These are phyloP conservation scores for Hippocampus comes DNA, from an alignment of 2,113 vertebrate species.

Conservation along the genomic window DNA sequence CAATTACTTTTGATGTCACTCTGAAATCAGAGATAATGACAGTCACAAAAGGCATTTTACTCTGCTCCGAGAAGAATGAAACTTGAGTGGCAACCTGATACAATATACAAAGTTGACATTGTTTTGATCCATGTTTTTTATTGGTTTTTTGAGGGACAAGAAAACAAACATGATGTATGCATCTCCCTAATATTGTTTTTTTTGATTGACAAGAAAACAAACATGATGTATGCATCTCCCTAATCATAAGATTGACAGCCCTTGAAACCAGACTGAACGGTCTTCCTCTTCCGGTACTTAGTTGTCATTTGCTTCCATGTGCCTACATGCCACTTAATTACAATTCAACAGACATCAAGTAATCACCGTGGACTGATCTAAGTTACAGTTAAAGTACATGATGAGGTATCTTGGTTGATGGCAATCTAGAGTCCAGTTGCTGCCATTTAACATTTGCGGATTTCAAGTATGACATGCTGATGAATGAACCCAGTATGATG, in stretches of 20 bases:
- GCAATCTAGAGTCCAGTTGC: constrained; percentile 25
- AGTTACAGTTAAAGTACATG: background rate
- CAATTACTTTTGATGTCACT: too few species aligned
- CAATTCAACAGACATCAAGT: background rate
- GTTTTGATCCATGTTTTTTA: background rate
- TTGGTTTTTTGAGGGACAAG: constrained; percentile 4
- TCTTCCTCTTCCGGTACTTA: background rate
- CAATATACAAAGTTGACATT: background rate
- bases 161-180: constrained; percentile 3
- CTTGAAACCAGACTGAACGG: background rate
- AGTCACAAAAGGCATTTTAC: too few species aligned
- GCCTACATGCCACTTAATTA: background rate
- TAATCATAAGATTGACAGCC: background rate
- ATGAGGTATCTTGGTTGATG: constrained; percentile 53
- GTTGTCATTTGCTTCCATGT: background rate
- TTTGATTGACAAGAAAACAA: constrained; percentile 7
- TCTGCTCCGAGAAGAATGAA: too few species aligned
- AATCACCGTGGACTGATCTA: background rate
- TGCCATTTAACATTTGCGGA: background rate
- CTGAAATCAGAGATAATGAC: too few species aligned
- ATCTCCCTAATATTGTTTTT: background rate
- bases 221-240: background rate
- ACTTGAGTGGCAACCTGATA: too few species aligned
- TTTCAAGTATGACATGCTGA: constrained; percentile 48
- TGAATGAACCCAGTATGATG: background rate